Evolutionary conservation across 2,888 invertebrate genomes (phyloP).

Genomic region (Xanthia icteritia): DNA sequence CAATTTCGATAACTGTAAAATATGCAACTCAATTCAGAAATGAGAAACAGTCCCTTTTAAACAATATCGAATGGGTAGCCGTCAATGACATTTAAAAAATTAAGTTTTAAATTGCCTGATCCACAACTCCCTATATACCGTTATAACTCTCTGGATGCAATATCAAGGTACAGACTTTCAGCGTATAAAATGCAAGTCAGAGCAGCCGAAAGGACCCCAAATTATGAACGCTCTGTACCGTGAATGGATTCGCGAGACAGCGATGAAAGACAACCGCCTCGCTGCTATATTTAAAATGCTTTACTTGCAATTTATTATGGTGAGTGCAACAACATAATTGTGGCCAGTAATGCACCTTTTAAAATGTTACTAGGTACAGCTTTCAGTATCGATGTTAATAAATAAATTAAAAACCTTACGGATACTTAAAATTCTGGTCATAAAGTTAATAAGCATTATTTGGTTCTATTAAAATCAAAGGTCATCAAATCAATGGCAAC

Average conservation of each 20-base stretch:
- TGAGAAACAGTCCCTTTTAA: not conserved
- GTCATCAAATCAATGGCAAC: too few relatives aligned
- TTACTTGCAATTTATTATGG: slow-evolving; percentile 58
- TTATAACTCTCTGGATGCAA: slow-evolving; percentile 22
- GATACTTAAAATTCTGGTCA: not conserved
- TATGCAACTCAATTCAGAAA: not conserved
- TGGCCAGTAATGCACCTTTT: slow-evolving; percentile 34
- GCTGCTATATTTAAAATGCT: slow-evolving; percentile 48
- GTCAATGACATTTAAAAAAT: not conserved
- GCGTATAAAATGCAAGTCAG: slow-evolving; percentile 52
- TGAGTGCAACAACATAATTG: slow-evolving; percentile 61
- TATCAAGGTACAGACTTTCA: slow-evolving; percentile 18
- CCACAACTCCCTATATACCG: not conserved
- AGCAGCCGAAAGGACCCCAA: slow-evolving; percentile 61
- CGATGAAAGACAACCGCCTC: slow-evolving; percentile 73
- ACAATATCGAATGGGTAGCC: not conserved
- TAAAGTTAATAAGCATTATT: not conserved
- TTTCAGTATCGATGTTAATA: not conserved
- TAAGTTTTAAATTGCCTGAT: not conserved
- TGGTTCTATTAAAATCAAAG: not conserved
- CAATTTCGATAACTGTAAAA: not conserved
- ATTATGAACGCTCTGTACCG: slow-evolving; percentile 71
- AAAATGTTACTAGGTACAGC: slow-evolving; percentile 18
- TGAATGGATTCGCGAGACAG: slow-evolving; percentile 77
- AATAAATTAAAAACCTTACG: not conserved